phyloP scores from a whole-genome alignment of 1,140 invertebrate species.

The Kradibia gibbosae region DNA sequence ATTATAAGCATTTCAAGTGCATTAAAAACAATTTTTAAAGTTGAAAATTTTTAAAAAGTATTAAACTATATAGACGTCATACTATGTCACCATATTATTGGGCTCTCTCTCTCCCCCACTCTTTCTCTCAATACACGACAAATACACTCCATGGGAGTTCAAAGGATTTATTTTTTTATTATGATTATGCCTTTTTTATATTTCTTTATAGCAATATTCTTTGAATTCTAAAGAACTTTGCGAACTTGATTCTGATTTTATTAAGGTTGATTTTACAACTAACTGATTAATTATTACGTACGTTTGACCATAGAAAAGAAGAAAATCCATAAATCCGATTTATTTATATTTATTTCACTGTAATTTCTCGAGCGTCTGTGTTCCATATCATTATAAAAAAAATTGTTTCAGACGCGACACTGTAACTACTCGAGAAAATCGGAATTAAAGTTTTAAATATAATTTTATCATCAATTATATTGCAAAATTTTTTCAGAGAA shows the following conservation, averaged over 20 bases:
- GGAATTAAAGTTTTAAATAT: neutral
- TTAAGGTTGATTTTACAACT: slow-evolving; percentile 39
- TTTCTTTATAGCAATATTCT: neutral
- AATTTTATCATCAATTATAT: neutral
- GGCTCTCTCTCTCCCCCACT: no score
- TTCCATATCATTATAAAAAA: neutral
- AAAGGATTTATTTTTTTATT: no score
- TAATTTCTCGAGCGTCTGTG: neutral
- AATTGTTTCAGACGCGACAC: neutral
- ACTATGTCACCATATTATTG: no score
- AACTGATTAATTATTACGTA: slow-evolving; percentile 55
- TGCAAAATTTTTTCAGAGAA: neutral
- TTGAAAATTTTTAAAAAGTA: no score
- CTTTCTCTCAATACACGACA: no score
- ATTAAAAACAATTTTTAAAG: no score
- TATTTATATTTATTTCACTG: neutral
- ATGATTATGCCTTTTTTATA: slow-evolving; percentile 28
- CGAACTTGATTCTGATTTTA: slow-evolving; percentile 50
- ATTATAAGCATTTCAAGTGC: no score
- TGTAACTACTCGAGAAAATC: no score
- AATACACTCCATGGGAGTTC: no score
- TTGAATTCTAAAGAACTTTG: neutral
- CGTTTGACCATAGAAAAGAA: neutral
- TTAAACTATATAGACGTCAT: no score
- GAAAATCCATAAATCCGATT: neutral